These are phyloP conservation scores for Drosophila fulvimacula DNA, from an alignment of 2,888 invertebrate species.

Conservation along the genomic window DNA sequence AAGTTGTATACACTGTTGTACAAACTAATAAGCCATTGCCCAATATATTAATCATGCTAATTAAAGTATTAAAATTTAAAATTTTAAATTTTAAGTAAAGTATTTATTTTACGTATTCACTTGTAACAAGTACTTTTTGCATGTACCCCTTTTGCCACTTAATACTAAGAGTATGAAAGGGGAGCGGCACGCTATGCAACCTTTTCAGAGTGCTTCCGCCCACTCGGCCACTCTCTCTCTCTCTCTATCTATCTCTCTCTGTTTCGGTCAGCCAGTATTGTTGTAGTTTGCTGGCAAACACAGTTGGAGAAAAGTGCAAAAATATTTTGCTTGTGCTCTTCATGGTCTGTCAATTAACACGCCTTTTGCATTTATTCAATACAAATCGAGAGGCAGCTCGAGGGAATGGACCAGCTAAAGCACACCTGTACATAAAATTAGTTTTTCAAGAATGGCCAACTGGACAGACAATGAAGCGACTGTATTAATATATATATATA, in stretches of 20 bases:
- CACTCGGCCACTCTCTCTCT: background rate
- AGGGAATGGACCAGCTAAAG: slow-evolving; percentile 4
- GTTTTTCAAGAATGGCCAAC: slow-evolving; percentile 59
- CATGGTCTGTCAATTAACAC: slow-evolving; percentile 81
- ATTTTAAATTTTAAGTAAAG: too few species aligned
- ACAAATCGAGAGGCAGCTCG: slow-evolving; percentile 67
- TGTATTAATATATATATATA: slow-evolving; percentile 1
- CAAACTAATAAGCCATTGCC: too few species aligned
- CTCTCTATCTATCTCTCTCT: background rate
- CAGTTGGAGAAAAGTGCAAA: slow-evolving; percentile 63
- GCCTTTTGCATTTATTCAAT: slow-evolving; percentile 80
- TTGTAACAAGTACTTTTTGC: slow-evolving; percentile 10
- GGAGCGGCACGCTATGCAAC: slow-evolving; percentile 18
- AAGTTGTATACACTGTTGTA: too few species aligned
- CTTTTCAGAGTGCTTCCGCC: slow-evolving; percentile 13
- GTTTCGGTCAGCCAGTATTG: background rate
- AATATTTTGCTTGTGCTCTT: slow-evolving; percentile 64
- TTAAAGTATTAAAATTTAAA: too few species aligned
- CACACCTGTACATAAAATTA: slow-evolving; percentile 72
- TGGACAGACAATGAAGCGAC: slow-evolving; percentile 2
- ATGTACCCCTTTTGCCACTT: slow-evolving; percentile 7
- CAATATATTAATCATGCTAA: too few species aligned
- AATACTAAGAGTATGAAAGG: background rate
- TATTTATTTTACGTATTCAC: slow-evolving; percentile 4
- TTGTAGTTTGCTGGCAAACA: slow-evolving; percentile 19